Base-by-base conservation (phyloP, 53 echinoderm and acorn worm genomes). In the Mesocentrotus franciscanus region DNA sequence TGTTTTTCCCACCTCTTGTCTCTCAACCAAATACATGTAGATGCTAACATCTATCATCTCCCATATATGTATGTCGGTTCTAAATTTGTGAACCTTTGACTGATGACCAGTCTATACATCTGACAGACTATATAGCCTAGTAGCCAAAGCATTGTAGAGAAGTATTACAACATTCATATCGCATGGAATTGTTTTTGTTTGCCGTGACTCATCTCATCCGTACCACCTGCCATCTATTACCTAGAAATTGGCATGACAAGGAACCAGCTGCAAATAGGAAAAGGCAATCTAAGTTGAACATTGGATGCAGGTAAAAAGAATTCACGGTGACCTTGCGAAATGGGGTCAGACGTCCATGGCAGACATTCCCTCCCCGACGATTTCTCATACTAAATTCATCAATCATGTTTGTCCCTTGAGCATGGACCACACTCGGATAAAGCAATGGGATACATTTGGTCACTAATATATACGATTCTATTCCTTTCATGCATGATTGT, bases 351-450 rank as follows among this genome's bases (percentile, higher is more conserved):
- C 39, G 92, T 56, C 59, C 62, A 92, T 14, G 70, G 66, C 92
- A 92, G 70, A 55, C 66, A 92, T 71, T 92, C 92, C 87, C 87
- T 87, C 27, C 87, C 58, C 59, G 87, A 87, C 87, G 56, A 87
- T 87, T 87, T 87, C 87, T 87, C 87, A 87, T 87, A 29, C 87
- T 57, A 87, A 87, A 87, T 87, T 87, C 87, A 87, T 87, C 87
- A 87, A 87, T 87, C 87, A 87, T 12, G 87, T 87, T 87, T 87
- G 22, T 87, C 56, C 27, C n/a, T 57, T 35, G 34, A 87, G 59
- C 87, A 29, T 2, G 56, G 87, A 12, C 87, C 24, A 12, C 12
- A 29, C 3, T 56, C 4, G 8, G n/a, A 1, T 22, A 42, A 10
- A 78, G 34, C 78, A 85, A 55, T 35, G 58, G 87, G 59, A 59